Base-by-base conservation (phyloP, 1,140 invertebrate genomes). In the Cotesia glomerata region DNA sequence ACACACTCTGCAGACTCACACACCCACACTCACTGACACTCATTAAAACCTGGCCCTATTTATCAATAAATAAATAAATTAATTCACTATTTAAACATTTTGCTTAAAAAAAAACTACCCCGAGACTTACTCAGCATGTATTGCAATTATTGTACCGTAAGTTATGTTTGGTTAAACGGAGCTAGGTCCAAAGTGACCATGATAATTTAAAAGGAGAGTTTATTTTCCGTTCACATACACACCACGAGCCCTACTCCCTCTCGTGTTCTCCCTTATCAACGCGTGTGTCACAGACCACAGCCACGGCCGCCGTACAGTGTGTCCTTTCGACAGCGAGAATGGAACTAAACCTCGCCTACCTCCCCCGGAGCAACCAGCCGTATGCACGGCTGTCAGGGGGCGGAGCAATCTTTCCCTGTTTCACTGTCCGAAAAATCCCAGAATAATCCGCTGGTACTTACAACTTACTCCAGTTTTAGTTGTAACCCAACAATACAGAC, bases 331-430 rank as follows among this genome's bases (percentile, higher is more conserved):
- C 51, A 49, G 49, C 65, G 65, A 67, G 65, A 67, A 67, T 72
- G 71, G 39, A 72, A 68, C 66, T 68, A 58, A 72, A 72, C 71
- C 71, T 72, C 71, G 64, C 71, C 71, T 72, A 72, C 71, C 64
- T 49, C 64, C 64, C 71, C 71, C 51, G 51, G 63, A 72, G 32
- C 70, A 16, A 32, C 45, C 35, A 65, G 64, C 71, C 56, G 64
- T 72, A 64, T 72, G 64, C 64, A 72, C 64, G 51, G 64, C 71
- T 62, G 51, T 66, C 58, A 72, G 71, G 64, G 64, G 71, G 71
- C 71, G 64, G 64, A 59, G 54, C 64, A 11, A 16, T 54, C 63
- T 59, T 32, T 49, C 36, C 32, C 34, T 5, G 52, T 65, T 39
- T 66, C 51, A n/a, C 14, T n/a, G 62, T 36, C 39, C 34, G 8